Evolutionary conservation across 2,797 vertebrate species (phyloP), one percentile per base, ranked within the genome.

Genomic region (Hippoglossus hippoglossus): DNA sequence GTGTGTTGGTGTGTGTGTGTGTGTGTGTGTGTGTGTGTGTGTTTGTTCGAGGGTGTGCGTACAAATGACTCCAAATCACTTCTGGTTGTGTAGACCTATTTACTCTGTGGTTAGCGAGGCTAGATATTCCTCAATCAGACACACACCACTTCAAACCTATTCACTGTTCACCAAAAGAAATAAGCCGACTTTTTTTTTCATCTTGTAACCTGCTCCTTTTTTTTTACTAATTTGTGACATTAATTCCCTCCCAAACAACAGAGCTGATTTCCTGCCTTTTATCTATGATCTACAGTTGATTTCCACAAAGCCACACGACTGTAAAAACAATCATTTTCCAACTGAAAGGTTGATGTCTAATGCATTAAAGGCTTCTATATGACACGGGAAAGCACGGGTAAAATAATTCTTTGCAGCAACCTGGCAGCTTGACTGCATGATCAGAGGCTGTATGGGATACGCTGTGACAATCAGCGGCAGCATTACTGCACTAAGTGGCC

Each of bases 81-180:
- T 81, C 67, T 79, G 58, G 41, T 66, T 68, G 26, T 74, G 61
- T 75, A 55, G 39, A 75, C 41, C 64, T 63, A 83, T 83, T 87
- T 60, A 74, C 44, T 46, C 41, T 66, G 44, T 78, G 62, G 70
- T 82, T 80, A 49, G 19, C 16, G 60, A 81, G 74, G 73, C 80
- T 65, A 73, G 63, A 78, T 44, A 49, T 62, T 51, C 34, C 63
- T 68, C 63, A 53, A 34, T 66, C 13, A 67, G 34, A 70, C 16
- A 61, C 41, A 36, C 34, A 36, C 13, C 46, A 50, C 19, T 67
- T 50, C 21, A 68, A 71, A 67, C 36, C 36, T 15, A 25, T 7
- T 46, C 44, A 6, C 6, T 19, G 50, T 22, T 24, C 4, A n/a
- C 3, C 22, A 7, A 34, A 47, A 31, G 2, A 44, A 16, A 39